phyloP scores from a whole-genome alignment of 2,888 invertebrate genomes.

The Synergus gifuensis region DNA sequence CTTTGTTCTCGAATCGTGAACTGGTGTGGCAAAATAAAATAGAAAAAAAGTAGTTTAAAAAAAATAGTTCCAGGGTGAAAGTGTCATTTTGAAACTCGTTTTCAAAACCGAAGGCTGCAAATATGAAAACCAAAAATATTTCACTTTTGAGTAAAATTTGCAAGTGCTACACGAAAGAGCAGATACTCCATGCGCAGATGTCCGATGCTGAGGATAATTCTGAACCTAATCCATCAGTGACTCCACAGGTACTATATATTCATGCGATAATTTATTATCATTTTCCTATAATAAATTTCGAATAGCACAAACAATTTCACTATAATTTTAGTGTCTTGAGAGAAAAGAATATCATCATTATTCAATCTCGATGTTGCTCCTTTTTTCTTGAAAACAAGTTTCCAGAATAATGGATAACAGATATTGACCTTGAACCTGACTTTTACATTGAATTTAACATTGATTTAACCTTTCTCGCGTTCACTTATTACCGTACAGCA shows the following conservation, averaged over 20 bases:
- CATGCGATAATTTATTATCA: not conserved
- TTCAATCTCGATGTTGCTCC: not conserved
- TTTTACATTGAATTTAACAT: not conserved
- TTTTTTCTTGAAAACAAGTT: not conserved
- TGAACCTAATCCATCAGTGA: not conserved
- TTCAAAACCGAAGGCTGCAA: conserved; percentile 35
- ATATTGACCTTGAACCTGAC: conserved; percentile 9
- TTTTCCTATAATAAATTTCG: not conserved
- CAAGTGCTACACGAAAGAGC: conserved; percentile 66
- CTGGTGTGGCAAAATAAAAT: not conserved
- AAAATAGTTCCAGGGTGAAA: not conserved
- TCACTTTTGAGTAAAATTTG: conserved; percentile 68
- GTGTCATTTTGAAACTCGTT: conserved; percentile 18
- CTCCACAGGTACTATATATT: conserved; percentile 44
- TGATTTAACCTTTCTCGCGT: conserved; percentile 1
- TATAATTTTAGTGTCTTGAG: not conserved
- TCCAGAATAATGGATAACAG: not conserved
- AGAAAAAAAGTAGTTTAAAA: not conserved
- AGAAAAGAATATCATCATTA: not conserved
- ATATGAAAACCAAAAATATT: conserved; percentile 69
- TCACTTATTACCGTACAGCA: not conserved
- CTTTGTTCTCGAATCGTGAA: not conserved
- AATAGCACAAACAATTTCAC: not conserved
- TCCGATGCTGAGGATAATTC: not conserved
- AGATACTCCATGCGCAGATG: conserved; percentile 38